Evolutionary conservation across 2,888 invertebrate genomes (phyloP), one percentile per base, ranked within the genome.

Genomic region (Phortica okadai): DNA sequence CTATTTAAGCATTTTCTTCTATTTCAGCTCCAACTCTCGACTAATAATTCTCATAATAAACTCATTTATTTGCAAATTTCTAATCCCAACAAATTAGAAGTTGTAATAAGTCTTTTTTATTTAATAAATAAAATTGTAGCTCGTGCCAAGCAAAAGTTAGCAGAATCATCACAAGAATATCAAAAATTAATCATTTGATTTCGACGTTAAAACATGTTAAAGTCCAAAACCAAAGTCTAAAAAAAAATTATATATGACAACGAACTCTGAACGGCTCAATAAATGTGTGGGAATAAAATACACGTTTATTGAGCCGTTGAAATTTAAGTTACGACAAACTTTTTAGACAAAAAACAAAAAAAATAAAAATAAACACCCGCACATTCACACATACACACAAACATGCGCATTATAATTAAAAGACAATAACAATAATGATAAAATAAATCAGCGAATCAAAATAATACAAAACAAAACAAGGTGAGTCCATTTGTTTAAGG

Each of bases 391-490:
- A 33, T 14, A 80, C 75, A 80, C 80, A 80, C 78, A 78, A 41
- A 81, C 86, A 81, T 82, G 79, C 85, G 83, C 86, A 79, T 86
- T 85, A 86, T 85, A 80, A 85, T 85, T 84, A 86, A 85, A 85
- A 85, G 81, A 80, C 83, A 84, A 85, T 84, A 84, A 83, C 83
- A 85, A 85, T 81, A 83, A 82, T 81, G 70, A 66, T 66, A 41
- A 66, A 41, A 66, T 66, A 62, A 62, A 62, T 25, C 33, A 21
- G 21, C 59, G 7, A 21, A 21, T 3, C 14, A 59, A 59, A 33
- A 66, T 66, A 66, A 66, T 25, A 62, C 25, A 5, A 62, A 25
- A 21, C 62, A 62, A 66, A 66, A 66, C 7, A 21, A 66, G 33
- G 54, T 74, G 11, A 14, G 54, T 25, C 73, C 56, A 70, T 81